A percentile compares a stretch with the other conserved stretches of the same genome.
These are phyloP conservation scores for Australoheros scitulus DNA, from an alignment of 2,113 vertebrate genomes.

Conservation along the genomic window DNA sequence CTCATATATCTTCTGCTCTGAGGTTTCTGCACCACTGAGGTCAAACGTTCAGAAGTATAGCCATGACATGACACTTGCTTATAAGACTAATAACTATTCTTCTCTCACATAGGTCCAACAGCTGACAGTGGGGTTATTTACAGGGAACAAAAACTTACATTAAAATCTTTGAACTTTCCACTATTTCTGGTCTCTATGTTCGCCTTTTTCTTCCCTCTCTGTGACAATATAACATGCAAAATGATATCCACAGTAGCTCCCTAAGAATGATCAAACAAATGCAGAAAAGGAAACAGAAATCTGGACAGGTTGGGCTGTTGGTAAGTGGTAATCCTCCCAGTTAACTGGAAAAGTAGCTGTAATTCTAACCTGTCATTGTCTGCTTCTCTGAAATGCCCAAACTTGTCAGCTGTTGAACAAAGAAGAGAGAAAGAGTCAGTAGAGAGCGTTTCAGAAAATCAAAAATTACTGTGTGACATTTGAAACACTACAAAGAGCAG, in stretches of 20 bases:
- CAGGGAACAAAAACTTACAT: not conserved
- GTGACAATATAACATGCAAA: not conserved
- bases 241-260: not conserved
- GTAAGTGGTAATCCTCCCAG: not conserved
- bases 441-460: not conserved
- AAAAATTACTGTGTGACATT: not conserved
- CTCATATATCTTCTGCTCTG: conserved; percentile 7
- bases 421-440: not conserved
- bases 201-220: not conserved
- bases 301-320: not conserved
- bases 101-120: not conserved
- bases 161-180: not conserved
- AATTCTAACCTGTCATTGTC: not conserved
- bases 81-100: not conserved
- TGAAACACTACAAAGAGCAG: not conserved
- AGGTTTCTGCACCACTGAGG: conserved; percentile 11
- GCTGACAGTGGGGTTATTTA: not conserved
- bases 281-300: not conserved
- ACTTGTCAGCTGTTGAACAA: not conserved
- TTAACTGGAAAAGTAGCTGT: not conserved
- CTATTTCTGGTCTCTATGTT: not conserved
- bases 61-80: not conserved
- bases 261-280: not conserved
- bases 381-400: not conserved
- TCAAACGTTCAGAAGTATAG: conserved; percentile 24